A percentile compares a stretch with the other conserved stretches of the same genome.
These are phyloP conservation scores for Vanessa atalanta DNA, from an alignment of 1,140 invertebrate genomes.

Conservation along the genomic window DNA sequence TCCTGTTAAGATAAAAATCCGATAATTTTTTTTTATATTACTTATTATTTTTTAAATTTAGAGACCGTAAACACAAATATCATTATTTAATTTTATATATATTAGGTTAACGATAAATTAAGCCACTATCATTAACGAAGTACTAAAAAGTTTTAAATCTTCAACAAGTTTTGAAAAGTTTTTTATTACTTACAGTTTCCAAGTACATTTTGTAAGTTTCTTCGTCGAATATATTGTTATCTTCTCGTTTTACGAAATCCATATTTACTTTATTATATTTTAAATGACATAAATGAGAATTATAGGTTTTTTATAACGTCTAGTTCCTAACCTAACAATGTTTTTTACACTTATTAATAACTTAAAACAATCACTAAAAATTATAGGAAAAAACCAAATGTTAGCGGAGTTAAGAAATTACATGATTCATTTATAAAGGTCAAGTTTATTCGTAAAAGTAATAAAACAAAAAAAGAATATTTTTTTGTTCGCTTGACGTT, in stretches of 20 bases:
- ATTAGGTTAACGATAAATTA: too few relatives aligned
- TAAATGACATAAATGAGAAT: constrained; percentile 39
- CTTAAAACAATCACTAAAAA: constrained; percentile 49
- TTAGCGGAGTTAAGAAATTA: constrained; percentile 45
- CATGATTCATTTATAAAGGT: constrained; percentile 56
- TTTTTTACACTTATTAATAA: constrained; percentile 49
- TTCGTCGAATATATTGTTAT: constrained; percentile 63
- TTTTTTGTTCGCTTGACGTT: constrained; percentile 60
- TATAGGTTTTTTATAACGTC: constrained; percentile 49
- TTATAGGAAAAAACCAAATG: constrained; percentile 45
- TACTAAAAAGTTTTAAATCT: constrained; percentile 22
- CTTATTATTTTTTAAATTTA: too few relatives aligned
- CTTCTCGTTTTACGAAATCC: constrained; percentile 75
- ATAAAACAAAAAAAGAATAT: constrained; percentile 67
- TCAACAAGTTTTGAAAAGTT: constrained; percentile 8
- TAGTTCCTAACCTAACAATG: constrained; percentile 59
- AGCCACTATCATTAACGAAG: neutral
- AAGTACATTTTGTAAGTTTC: constrained; percentile 67
- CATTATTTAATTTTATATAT: too few relatives aligned
- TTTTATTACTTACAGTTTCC: constrained; percentile 60
- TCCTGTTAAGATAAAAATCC: too few relatives aligned
- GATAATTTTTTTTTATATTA: too few relatives aligned
- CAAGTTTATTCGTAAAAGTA: constrained; percentile 53
- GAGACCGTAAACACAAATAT: too few relatives aligned
- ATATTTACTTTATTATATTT: constrained; percentile 48